Base-by-base conservation (phyloP, 2,113 vertebrate genomes). In the Neodon shergylaensis region DNA sequence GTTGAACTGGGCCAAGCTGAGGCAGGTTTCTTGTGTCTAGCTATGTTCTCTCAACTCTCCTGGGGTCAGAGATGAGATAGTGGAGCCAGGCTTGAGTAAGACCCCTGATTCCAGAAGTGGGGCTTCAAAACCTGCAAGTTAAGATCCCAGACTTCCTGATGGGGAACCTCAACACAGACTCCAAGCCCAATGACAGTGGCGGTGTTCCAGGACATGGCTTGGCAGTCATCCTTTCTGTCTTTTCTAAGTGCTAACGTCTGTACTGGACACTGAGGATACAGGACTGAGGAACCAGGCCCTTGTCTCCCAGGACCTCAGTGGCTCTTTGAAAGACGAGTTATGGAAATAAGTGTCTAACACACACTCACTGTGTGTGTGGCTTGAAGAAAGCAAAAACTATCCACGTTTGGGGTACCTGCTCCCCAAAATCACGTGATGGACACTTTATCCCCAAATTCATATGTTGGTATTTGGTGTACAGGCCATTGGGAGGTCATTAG, bases 111-210 rank as follows among this genome's bases (percentile, higher is more conserved):
- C 14, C 31, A 31, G 81, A 84, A 44, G 39, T 65, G 36, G 26
- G 39, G 28, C 81, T 61, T 63, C 5, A 4, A 61, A 84, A 28
- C 58, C 58, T 65, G 7, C 26, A 44, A 83, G n/a, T 44, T 42
- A 39, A 31, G 81, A 65, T 31, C 14, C 14, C 81, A 83, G 81
- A 16, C 36, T 61, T n/a, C 58, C 81, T 84, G 22, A 83, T 63
- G 26, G 3, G 14, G 36, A 61, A 10, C 13, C n/a, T 61, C 52
- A 61, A 4, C 78, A n/a, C 21, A 82, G 52, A 61, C 54, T 42
- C 22, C 7, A 10, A 65, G 39, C 3, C 39, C 24, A 10, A 16
- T n/a, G 4, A 12, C n/a, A 39, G n/a, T 4, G 1, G 24, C 3
- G 0, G 26, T 31, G 28, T 44, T 65, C 58, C 8, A 44, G 24